phyloP scores from a whole-genome alignment of 2,797 vertebrate species.

The Cottoperca gobio region DNA sequence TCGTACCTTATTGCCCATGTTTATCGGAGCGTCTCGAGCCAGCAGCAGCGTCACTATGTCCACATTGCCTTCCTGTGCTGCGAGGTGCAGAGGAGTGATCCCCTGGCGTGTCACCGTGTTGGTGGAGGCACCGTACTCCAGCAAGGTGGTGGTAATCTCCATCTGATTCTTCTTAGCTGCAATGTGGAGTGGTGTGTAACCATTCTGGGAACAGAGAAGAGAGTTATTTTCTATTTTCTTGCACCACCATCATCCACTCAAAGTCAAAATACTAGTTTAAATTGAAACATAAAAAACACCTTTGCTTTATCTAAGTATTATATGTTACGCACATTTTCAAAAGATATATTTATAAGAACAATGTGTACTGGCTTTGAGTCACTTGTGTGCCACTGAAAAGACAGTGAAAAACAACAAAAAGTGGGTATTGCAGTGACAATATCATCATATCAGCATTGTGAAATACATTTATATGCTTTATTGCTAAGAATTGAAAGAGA shows the following conservation, averaged over 20 bases:
- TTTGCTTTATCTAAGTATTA: background rate
- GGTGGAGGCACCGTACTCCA: constrained; percentile 96
- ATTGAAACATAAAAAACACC: background rate
- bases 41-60: constrained; percentile 97
- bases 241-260: rapidly evolving
- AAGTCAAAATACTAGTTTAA: background rate
- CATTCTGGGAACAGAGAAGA: constrained; percentile 85
- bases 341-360: background rate
- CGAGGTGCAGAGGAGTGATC: constrained; percentile 95
- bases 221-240: background rate
- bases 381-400: no score
- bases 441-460: no score
- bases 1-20: constrained; percentile 92
- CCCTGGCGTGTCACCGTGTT: constrained; percentile 94
- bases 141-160: constrained; percentile 96
- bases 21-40: constrained; percentile 90
- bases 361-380: no score
- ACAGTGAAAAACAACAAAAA: no score
- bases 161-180: constrained; percentile 99
- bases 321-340: background rate
- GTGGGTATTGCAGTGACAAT: no score
- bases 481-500: no score
- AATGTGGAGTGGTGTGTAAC: constrained; percentile 97
- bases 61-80: constrained; percentile 95
- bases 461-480: no score